Evolutionary conservation across 2,113 vertebrate species (phyloP), one percentile per base, ranked within the genome.

Genomic region (Eolophus roseicapilla): DNA sequence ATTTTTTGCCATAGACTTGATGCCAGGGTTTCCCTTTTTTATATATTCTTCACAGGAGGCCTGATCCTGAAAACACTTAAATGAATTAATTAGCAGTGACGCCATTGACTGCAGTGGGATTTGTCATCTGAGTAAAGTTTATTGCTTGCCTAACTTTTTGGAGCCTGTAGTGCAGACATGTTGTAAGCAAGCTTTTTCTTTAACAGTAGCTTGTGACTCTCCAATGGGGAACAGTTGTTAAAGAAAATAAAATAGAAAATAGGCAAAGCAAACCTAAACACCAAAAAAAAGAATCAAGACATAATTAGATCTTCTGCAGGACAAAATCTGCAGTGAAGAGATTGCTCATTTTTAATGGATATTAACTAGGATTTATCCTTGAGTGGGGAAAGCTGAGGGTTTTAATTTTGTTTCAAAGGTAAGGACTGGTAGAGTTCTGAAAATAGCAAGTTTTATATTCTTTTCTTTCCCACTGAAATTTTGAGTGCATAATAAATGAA

Each of bases 401-500:
- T 96, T 94, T 93, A 88, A 94, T 96, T 92, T 91, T 95, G 90
- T 96, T 97, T 96, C 90, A 97, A 94, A 94, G 63, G 35, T 92
- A 81, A 77, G 88, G 93, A 83, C 90, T 91, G 74, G 67, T 82
- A 49, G 84, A 95, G 60, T 85, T 97, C 80, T 94, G 84, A 88
- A 97, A 98, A 96, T 57, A 95, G 75, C 35, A 93, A 95, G 44
- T 93, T 95, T 80, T 69, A 60, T 39, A 74, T 50, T 77, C 33
- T 93, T 94, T 97, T 94, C 75, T 93, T 89, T 64, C 52, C 44
- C 59, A 59, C 90, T 92, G 96, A 95, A 97, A 97, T 96, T 95
- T 92, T 11, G 33, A 94, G 94, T 77, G 92, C 93, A 96, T 98
- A 97, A 95, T 89, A 97, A 97, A 97, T 96, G 91, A 97, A 82